phyloP scores from a whole-genome alignment of 2,113 vertebrate genomes.

The Lepus timidus region DNA sequence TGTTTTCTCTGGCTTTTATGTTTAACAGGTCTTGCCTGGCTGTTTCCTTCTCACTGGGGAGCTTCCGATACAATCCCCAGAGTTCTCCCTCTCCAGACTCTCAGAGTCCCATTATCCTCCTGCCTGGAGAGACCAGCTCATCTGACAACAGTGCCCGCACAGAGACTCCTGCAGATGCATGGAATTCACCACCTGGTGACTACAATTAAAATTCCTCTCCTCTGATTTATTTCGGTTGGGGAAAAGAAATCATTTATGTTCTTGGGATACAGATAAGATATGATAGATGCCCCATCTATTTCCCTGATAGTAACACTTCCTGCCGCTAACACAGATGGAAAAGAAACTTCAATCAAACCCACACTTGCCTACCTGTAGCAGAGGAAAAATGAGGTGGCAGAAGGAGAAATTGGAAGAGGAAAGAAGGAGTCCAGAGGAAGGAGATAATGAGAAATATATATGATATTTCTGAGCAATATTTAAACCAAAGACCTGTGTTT shows the following conservation, averaged over 20 bases:
- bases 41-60: slow-evolving; percentile 44
- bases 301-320: slow-evolving; percentile 67
- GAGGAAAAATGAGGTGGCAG: slow-evolving; percentile 9
- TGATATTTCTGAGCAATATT: slow-evolving; percentile 33
- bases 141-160: slow-evolving; percentile 24
- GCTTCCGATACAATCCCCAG: slow-evolving; percentile 8
- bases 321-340: slow-evolving; percentile 69
- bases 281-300: slow-evolving; percentile 71
- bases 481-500: slow-evolving; percentile 24
- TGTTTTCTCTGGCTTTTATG: slow-evolving; percentile 50
- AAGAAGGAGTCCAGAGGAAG: not conserved
- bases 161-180: slow-evolving; percentile 5
- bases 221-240: slow-evolving; percentile 80
- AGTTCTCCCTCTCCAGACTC: not conserved
- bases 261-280: slow-evolving; percentile 75
- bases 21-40: slow-evolving; percentile 18
- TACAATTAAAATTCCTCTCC: slow-evolving; percentile 75
- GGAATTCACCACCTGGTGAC: slow-evolving; percentile 70
- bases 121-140: slow-evolving; percentile 51
- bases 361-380: slow-evolving; percentile 48
- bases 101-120: slow-evolving; percentile 59
- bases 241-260: slow-evolving; percentile 73
- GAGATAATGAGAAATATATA: slow-evolving; percentile 52
- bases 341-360: slow-evolving; percentile 68
- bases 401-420: not conserved